phyloP scores from a whole-genome alignment of 1,140 invertebrate genomes.

The Neotoxoptera formosana region DNA sequence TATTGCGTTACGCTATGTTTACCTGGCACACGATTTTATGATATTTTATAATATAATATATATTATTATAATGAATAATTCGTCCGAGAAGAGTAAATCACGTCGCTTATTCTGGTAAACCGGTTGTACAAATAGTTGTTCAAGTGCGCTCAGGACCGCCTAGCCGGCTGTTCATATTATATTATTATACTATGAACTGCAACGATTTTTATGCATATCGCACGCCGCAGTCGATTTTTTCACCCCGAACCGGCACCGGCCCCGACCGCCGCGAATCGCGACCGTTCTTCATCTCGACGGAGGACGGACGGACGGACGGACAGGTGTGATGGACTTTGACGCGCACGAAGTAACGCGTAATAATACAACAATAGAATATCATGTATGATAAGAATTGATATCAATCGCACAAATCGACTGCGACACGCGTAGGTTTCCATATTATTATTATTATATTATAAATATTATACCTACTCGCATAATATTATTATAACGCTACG shows the following conservation, averaged over 20 bases:
- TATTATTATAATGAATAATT: not conserved
- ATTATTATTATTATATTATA: not conserved
- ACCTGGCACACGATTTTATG: not conserved
- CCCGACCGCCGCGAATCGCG: not conserved
- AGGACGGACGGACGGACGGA: not conserved
- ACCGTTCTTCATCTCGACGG: not conserved
- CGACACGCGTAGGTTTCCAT: not conserved
- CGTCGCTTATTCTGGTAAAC: not conserved
- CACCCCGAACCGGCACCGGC: not conserved
- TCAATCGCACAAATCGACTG: not conserved
- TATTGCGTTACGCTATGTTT: not conserved
- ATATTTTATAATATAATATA: not conserved
- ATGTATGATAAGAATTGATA: not conserved
- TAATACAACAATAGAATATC: too few relatives aligned
- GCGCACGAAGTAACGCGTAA: not conserved
- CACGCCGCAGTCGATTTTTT: not conserved
- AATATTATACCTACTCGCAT: not conserved
- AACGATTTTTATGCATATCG: not conserved
- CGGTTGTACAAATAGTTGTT: constrained; percentile 52
- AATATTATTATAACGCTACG: too few relatives aligned
- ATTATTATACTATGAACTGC: not conserved
- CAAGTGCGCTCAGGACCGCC: not conserved
- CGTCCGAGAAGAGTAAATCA: constrained; percentile 25
- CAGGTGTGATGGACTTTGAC: not conserved
- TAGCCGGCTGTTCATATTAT: too few relatives aligned